These are phyloP conservation scores for Calidris pygmaea DNA, from an alignment of 2,113 vertebrate genomes.

Conservation along the genomic window DNA sequence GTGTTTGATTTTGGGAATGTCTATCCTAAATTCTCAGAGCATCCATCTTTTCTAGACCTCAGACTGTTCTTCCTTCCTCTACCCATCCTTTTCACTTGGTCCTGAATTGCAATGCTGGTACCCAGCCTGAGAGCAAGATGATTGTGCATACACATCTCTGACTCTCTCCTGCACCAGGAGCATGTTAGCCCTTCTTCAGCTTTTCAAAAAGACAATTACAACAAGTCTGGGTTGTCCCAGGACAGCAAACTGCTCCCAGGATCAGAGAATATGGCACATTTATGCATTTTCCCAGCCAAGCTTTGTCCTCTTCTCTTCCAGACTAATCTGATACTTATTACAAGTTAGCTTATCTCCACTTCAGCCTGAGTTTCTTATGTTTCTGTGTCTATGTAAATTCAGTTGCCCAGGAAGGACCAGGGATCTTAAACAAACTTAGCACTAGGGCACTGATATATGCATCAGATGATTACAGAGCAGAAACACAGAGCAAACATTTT, in stretches of 20 bases:
- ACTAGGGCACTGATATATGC: neutral
- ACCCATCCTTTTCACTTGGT: neutral
- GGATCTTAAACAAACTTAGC: neutral
- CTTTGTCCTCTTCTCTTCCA: neutral
- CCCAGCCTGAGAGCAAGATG: neutral
- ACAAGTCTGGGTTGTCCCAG: neutral
- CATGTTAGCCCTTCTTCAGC: neutral
- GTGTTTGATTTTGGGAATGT: neutral
- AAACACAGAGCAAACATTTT: neutral
- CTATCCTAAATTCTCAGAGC: neutral
- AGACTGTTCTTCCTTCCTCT: neutral
- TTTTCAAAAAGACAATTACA: neutral
- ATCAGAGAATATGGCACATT: neutral
- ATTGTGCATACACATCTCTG: accelerated
- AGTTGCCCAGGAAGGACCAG: neutral
- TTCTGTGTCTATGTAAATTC: neutral
- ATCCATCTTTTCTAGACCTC: neutral
- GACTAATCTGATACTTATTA: neutral
- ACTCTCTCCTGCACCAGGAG: neutral
- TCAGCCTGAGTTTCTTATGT: neutral
- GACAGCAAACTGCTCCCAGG: neutral
- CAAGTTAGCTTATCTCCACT: neutral
- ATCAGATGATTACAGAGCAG: neutral
- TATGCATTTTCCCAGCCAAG: neutral
- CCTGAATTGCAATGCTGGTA: neutral